Evolutionary conservation across 2,113 vertebrate species (phyloP).

Genomic region (Psammodynastes pulverulentus): DNA sequence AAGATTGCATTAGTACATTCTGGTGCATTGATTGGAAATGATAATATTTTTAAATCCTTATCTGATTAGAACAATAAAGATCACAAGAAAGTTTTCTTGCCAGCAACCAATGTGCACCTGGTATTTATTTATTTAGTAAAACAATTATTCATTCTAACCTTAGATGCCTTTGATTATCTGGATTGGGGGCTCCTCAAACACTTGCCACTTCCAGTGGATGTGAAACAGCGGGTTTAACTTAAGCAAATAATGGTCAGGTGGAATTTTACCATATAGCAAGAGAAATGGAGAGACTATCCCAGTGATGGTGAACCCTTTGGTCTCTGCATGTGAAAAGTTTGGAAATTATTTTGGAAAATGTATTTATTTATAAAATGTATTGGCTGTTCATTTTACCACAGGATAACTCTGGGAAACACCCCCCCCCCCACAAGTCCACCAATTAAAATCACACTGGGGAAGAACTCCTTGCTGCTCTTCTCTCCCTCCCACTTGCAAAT

Average conservation of each 20-base stretch:
- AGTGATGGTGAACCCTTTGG: background rate
- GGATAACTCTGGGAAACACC: no score
- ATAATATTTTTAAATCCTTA: background rate
- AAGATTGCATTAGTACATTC: background rate
- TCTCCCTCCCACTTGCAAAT: background rate
- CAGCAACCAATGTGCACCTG: background rate
- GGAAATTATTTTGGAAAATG: background rate
- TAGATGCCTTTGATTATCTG: background rate
- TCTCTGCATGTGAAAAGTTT: background rate
- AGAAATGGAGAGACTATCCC: background rate
- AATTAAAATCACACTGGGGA: background rate
- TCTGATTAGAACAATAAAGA: background rate
- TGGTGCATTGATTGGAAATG: background rate
- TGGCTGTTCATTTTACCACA: no score
- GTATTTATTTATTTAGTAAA: background rate
- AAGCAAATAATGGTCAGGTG: background rate
- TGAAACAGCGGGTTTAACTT: background rate
- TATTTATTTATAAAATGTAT: background rate
- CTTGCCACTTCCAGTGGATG: background rate
- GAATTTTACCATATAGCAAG: background rate
- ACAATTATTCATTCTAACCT: no score
- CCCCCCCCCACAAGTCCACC: background rate
- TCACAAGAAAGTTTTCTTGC: background rate
- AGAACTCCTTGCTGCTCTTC: background rate
- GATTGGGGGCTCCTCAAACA: background rate